Conservation (phyloP, 2,797 vertebrate genomes). For the Synanceia verrucosa region DNA sequence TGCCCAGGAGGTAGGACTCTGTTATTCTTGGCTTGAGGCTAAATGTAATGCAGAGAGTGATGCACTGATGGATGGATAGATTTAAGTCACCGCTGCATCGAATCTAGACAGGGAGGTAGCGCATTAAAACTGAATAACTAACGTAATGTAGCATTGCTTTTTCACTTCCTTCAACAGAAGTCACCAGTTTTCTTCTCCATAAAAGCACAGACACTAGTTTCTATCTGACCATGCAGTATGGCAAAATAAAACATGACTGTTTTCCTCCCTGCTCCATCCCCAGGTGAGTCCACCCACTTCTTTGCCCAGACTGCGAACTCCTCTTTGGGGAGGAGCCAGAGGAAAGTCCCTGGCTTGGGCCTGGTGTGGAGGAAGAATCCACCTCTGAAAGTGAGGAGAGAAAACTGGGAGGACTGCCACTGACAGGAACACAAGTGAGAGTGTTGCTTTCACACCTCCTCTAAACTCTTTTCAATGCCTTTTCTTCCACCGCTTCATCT, state of each 20-base stretch:
- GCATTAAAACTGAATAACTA: background rate
- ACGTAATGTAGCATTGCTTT: background rate
- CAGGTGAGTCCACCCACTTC: slow-evolving; percentile 50
- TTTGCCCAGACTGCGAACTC: slow-evolving; percentile 27
- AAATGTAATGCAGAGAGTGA: slow-evolving; percentile 31
- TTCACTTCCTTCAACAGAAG: slow-evolving; percentile 2
- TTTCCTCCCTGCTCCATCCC: slow-evolving; percentile 13
- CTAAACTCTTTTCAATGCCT: slow-evolving; percentile 7
- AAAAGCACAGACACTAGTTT: slow-evolving; percentile 25
- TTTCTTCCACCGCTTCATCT: slow-evolving; percentile 24
- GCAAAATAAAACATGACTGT: background rate
- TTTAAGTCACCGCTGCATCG: slow-evolving; percentile 12
- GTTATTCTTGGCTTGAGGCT: slow-evolving; percentile 56
- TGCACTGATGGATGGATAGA: slow-evolving; percentile 45
- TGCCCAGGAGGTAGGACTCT: slow-evolving; percentile 49
- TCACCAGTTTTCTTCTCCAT: slow-evolving; percentile 9
- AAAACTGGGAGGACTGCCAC: slow-evolving; percentile 40
- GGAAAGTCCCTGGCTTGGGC: slow-evolving; percentile 71
- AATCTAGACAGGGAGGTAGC: slow-evolving; percentile 9
- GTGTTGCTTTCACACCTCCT: slow-evolving; percentile 16
- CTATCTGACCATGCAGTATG: slow-evolving; percentile 19
- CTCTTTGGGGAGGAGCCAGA: slow-evolving; percentile 40
- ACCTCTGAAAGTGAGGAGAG: slow-evolving; percentile 33
- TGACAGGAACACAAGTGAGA: slow-evolving; percentile 27
- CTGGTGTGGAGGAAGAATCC: slow-evolving; percentile 56